Evolutionary conservation across 2,888 invertebrate genomes (phyloP), one percentile per base, ranked within the genome.

Genomic region (Calliphora vomitoria): DNA sequence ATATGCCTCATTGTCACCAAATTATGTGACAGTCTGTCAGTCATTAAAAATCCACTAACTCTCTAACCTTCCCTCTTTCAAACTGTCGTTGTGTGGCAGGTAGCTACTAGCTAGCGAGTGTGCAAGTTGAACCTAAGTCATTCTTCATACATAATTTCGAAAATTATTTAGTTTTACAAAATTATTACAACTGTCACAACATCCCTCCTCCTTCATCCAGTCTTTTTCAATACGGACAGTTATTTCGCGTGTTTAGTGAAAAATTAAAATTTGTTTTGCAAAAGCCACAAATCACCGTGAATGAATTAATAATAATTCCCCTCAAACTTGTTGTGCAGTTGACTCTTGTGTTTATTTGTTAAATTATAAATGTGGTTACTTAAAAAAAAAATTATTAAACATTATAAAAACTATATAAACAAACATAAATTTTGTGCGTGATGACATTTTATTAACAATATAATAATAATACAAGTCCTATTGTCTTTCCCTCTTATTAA

Each of bases 391-490:
- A 35, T 20, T 55, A 38, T 31, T 74, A 10, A 60, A 47, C 50
- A 84, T 60, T 64, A 31, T 71, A 60, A 50, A 69, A 72, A 78
- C 55, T 66, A 35, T 47, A 25, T 25, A 50, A 55, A 58, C 47
- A 10, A 50, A 62, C 68, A 69, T 60, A 69, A 50, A n/a, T 20
- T 62, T 62, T 74, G 69, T 85, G 85, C 79, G 82, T 82, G 85
- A 82, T 82, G 78, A 82, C 79, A 87, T 74, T 81, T 80, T 78
- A 72, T 53, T 64, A 74, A 74, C 35, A 58, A 47, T 6, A 66
- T 11, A 66, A 44, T 11, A 66, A 44, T 55, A 38, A 50, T 47
- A 62, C 3, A 35, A 60, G 25, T 25, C 18, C 13, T 60, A 13
- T 44, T 58, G 35, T 66, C 15, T 55, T 55, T n/a, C 62, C 38